phyloP scores from a whole-genome alignment of 1,140 invertebrate species.

The Leptinotarsa defecta region DNA sequence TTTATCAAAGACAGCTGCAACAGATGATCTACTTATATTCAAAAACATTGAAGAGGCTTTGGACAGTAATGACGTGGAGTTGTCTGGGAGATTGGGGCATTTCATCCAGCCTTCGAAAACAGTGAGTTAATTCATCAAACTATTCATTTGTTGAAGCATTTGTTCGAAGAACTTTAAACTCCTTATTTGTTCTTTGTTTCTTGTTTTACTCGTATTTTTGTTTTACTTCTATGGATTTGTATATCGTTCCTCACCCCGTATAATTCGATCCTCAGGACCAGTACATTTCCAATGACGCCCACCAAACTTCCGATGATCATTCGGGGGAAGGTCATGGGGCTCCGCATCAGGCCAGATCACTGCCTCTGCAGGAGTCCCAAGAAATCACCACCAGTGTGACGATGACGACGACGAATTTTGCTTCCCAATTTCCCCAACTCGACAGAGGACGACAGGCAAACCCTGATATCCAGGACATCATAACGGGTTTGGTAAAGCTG shows the following conservation, averaged over 20 bases:
- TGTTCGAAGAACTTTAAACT: no score
- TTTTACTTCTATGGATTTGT: no score
- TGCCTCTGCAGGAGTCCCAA: conserved; percentile 68
- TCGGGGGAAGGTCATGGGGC: conserved; percentile 76
- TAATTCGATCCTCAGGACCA: conserved; percentile 27
- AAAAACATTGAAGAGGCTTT: conserved; percentile 52
- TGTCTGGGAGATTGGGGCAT: conserved; percentile 44
- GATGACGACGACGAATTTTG: conserved; percentile 49
- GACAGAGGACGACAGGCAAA: conserved; percentile 64
- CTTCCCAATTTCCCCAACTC: conserved; percentile 51
- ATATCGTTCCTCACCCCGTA: no score
- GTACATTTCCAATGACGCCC: conserved; percentile 19
- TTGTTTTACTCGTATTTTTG: no score
- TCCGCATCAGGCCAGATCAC: conserved; percentile 67
- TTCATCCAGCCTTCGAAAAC: conserved; percentile 53
- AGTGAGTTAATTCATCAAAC: conserved; percentile 25
- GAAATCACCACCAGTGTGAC: conserved; percentile 60
- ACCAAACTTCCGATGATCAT: conserved; percentile 32
- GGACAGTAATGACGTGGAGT: conserved; percentile 53
- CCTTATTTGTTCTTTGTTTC: no score
- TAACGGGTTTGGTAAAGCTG: conserved; percentile 86
- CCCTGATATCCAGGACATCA: conserved; percentile 88
- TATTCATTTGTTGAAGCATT: no score
- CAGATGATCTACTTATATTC: conserved; percentile 51
- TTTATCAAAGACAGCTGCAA: conserved; percentile 57